Conservation (phyloP, 2,113 vertebrate species). For the Leptodactylus fuscus region DNA sequence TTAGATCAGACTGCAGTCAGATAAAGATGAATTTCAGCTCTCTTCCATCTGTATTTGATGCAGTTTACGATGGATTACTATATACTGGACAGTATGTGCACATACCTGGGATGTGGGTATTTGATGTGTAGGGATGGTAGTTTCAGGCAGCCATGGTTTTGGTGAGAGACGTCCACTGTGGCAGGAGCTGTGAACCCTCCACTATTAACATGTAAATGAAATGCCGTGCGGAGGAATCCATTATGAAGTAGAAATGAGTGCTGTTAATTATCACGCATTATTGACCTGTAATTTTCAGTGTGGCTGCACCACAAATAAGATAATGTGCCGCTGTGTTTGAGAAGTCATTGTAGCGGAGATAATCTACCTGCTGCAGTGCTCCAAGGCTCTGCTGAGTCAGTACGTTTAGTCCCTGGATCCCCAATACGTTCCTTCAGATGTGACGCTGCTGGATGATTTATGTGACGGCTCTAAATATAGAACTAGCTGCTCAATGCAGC, state of each 20-base stretch:
- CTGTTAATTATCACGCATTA: constrained; percentile 29
- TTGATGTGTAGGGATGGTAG: no score
- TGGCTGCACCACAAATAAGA: constrained; percentile 15
- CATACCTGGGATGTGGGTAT: neutral
- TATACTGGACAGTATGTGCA: neutral
- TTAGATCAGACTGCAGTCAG: no score
- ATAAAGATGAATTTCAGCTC: no score
- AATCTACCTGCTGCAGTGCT: constrained; percentile 21
- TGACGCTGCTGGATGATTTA: neutral
- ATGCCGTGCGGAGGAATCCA: neutral
- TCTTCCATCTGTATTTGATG: no score
- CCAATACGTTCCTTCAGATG: neutral
- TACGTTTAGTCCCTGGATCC: neutral
- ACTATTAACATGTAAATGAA: constrained; percentile 11
- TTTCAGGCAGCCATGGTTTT: neutral
- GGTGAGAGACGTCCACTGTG: neutral
- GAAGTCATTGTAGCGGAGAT: neutral
- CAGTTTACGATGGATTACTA: no score
- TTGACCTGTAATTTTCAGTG: constrained; percentile 47
- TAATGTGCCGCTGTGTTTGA: constrained; percentile 1
- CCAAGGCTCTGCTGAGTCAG: neutral
- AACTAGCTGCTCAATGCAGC: constrained; percentile 3
- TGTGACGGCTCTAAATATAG: constrained; percentile 34
- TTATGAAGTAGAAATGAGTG: constrained; percentile 23
- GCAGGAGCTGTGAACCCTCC: neutral